phyloP scores from a whole-genome alignment of 2,888 invertebrate genomes.

The Tholera decimalis region DNA sequence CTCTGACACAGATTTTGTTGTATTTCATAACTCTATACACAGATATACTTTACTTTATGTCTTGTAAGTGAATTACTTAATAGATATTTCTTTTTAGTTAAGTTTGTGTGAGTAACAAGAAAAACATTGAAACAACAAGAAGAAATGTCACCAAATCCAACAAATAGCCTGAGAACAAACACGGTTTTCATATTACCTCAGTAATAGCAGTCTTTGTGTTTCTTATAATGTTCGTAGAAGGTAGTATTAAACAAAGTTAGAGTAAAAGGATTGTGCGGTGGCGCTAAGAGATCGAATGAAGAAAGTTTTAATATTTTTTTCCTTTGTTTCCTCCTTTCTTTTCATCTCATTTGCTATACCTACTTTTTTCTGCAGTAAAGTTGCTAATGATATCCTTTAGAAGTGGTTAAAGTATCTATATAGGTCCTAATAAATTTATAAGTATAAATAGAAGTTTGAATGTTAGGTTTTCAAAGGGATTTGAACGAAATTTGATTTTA shows the following conservation, averaged over 20 bases:
- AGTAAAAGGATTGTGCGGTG: constrained; percentile 76
- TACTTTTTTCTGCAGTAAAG: constrained; percentile 57
- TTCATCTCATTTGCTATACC: constrained; percentile 74
- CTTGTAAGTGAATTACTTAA: too few species aligned
- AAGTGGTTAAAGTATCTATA: constrained; percentile 19
- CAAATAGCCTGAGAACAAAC: constrained; percentile 16
- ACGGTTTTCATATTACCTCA: constrained; percentile 33
- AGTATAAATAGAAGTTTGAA: too few species aligned
- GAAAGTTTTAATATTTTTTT: constrained; percentile 82
- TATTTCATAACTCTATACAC: too few species aligned
- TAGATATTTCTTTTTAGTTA: too few species aligned
- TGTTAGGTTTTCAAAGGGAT: too few species aligned
- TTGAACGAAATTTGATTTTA: too few species aligned
- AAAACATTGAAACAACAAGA: too few species aligned
- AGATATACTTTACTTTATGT: too few species aligned
- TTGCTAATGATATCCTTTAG: constrained; percentile 42
- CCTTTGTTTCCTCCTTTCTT: constrained; percentile 69
- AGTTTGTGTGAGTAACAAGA: too few species aligned
- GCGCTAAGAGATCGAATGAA: constrained; percentile 77
- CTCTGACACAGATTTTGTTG: too few species aligned
- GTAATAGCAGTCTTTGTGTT: constrained; percentile 29
- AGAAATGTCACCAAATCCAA: constrained; percentile 1
- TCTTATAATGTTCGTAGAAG: constrained; percentile 31
- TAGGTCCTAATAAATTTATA: too few species aligned
- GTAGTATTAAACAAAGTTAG: constrained; percentile 78